These are phyloP conservation scores for Myathropa florea DNA, from an alignment of 2,888 invertebrate genomes.

Conservation along the genomic window DNA sequence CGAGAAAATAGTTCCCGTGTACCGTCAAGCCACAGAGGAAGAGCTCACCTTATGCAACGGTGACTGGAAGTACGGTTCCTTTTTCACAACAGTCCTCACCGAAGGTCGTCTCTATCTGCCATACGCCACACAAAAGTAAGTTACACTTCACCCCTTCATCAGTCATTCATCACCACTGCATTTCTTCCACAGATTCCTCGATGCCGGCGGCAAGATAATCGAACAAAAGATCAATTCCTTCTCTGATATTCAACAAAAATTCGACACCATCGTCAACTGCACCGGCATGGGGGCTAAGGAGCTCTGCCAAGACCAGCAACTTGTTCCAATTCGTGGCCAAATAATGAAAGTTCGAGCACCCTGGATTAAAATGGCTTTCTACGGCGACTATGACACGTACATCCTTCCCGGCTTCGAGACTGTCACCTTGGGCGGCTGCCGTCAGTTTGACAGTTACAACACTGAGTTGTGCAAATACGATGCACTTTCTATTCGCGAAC, in stretches of 20 bases:
- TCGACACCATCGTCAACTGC: conserved; percentile 91
- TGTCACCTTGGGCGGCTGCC: conserved; percentile 92
- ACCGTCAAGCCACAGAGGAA: conserved; percentile 86
- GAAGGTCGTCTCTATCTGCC: conserved; percentile 89
- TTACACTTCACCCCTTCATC: background rate
- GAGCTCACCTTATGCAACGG: conserved; percentile 88
- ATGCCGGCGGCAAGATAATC: conserved; percentile 85
- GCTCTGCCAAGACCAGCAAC: conserved; percentile 87
- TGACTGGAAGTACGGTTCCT: conserved; percentile 91
- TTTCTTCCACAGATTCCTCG: conserved; percentile 81
- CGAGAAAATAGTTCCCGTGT: conserved; percentile 88
- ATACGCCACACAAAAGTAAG: conserved; percentile 87
- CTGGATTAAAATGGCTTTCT: conserved; percentile 94
- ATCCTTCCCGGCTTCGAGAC: conserved; percentile 88
- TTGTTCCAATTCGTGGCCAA: conserved; percentile 92
- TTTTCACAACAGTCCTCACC: conserved; percentile 89
- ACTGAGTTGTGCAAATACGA: conserved; percentile 86
- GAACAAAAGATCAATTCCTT: conserved; percentile 84
- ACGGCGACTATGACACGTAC: conserved; percentile 92
- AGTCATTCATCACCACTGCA: background rate
- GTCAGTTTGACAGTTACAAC: conserved; percentile 91
- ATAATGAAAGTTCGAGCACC: conserved; percentile 91
- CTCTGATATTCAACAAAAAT: conserved; percentile 83
- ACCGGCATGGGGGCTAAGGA: conserved; percentile 90
- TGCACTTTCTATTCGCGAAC: conserved; percentile 87